Base-by-base conservation (phyloP, 64 coral and sea anemone species). In the Montipora capricornis region DNA sequence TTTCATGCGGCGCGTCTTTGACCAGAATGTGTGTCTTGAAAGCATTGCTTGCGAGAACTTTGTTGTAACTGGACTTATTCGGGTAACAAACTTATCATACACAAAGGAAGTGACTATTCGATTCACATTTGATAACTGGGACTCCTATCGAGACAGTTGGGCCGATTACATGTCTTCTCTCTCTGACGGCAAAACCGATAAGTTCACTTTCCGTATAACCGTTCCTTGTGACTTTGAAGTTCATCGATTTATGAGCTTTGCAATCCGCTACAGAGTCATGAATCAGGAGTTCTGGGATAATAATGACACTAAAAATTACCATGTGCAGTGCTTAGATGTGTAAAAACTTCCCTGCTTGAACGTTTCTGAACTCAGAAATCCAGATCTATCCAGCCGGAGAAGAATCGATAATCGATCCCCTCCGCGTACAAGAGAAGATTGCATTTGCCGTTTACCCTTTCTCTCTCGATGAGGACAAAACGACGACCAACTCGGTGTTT, bases 201-300 rank as follows among this genome's bases (percentile, higher is more conserved):
- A 89, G 71, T 96, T 92, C 49, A 83, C 20, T 55, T 93, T 96
- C 52, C 79, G 87, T 73, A 52, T 96, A 0, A 66, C 73, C 13
- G 24, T 96, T 58, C 89, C 78, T 17, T 62, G 20, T 37, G 48
- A 91, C 24, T 92, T 96, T 57, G 79, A 88, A 46, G 78, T 66
- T 1, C 80, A 73, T 29, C 62, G 19, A 15, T 49, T 66, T 50
- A 68, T 96, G 29, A 20, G 81, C 46, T 92, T 96, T 77, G 95
- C 95, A 6, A 89, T 96, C 13, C 79, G 95, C 20, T 96, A 88
- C 73, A 61, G 19, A 29, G 90, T 68, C 8, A 29, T 48, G n/a
- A 59, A 80, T 51, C 44, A 76, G 16, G 95, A 92, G 82, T 96
- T 89, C 69, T 96, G 95, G 95, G 95, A 96, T 46, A 96, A 92